Conservation (phyloP, 2,797 vertebrate genomes). For the Ibycter americanus region DNA sequence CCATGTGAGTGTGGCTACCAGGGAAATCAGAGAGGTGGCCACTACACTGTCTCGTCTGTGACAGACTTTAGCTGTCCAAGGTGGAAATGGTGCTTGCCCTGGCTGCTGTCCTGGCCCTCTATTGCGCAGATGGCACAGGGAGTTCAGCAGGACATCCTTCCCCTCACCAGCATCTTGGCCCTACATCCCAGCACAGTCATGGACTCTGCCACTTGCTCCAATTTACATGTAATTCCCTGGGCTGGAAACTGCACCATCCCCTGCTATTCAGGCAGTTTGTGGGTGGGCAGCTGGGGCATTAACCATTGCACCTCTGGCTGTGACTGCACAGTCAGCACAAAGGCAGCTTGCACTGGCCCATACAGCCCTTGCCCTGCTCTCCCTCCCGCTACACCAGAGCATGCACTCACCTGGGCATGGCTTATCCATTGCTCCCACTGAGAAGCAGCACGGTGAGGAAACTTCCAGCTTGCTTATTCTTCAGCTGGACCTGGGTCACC, state of each 20-base stretch:
- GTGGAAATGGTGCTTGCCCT: background rate
- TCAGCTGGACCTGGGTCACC: background rate
- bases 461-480: background rate
- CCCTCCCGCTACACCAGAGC: accelerated
- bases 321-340: background rate
- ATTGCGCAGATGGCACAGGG: background rate
- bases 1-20: background rate
- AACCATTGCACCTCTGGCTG: background rate
- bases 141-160: background rate
- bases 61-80: background rate
- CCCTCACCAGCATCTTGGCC: background rate
- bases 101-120: background rate
- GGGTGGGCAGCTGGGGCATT: background rate
- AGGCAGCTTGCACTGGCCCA: accelerated
- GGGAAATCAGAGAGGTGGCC: background rate
- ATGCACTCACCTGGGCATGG: accelerated
- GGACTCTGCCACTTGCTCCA: background rate
- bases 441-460: background rate
- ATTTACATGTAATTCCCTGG: background rate
- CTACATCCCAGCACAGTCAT: accelerated
- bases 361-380: background rate
- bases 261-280: background rate
- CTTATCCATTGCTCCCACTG: background rate
- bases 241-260: background rate
- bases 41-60: accelerated